phyloP scores from a whole-genome alignment of 2,113 vertebrate genomes.

The Leucoraja erinaceus region DNA sequence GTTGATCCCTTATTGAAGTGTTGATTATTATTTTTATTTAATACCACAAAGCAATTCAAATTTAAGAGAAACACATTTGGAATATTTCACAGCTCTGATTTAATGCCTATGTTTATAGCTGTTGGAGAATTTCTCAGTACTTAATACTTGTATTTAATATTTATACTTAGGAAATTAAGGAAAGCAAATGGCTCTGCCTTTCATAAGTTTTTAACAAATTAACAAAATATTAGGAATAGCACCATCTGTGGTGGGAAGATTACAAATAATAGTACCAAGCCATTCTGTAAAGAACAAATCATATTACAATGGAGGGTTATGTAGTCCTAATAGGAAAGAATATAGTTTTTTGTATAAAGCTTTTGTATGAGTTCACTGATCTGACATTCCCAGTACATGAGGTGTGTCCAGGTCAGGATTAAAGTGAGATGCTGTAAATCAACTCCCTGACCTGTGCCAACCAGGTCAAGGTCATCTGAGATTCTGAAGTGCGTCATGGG shows the following conservation, averaged over 20 bases:
- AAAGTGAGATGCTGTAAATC: background rate
- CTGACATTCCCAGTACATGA: background rate
- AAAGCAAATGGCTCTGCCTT: background rate
- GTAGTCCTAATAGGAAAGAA: background rate
- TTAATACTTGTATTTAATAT: too few species aligned
- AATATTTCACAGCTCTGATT: conserved; percentile 68
- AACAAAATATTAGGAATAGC: background rate
- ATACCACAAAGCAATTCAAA: conserved; percentile 83
- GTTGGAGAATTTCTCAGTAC: too few species aligned
- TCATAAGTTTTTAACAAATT: background rate
- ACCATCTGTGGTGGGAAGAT: background rate
- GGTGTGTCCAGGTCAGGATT: background rate
- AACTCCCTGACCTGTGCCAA: background rate
- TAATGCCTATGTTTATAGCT: too few species aligned
- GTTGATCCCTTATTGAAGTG: conserved; percentile 80
- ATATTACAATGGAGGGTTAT: background rate
- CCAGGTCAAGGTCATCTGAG: background rate
- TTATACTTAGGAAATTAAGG: too few species aligned
- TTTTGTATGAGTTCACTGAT: background rate
- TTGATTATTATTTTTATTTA: conserved; percentile 84
- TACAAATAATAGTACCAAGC: background rate
- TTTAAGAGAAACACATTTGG: conserved; percentile 76
- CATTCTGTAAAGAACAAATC: background rate
- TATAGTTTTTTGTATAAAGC: background rate
- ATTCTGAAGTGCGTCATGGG: background rate